Evolutionary conservation across 2,113 vertebrate genomes (phyloP).

Genomic region (Syngnathoides biaculeatus): DNA sequence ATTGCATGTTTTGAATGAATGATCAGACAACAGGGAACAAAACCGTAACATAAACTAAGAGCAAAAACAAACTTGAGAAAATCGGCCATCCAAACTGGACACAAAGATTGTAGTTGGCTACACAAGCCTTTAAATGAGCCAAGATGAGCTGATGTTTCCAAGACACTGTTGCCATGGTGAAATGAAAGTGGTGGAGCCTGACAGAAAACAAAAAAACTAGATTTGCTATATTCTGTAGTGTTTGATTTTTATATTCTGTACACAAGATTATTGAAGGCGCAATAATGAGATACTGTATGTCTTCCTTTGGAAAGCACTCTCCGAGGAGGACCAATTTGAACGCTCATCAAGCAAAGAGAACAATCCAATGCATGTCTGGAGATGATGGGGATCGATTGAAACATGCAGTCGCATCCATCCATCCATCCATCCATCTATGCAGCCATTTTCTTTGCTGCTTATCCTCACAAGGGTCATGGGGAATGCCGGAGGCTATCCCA

Average conservation of each 20-base stretch:
- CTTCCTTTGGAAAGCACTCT: constrained; percentile 4
- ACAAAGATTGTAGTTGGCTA: not conserved
- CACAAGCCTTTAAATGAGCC: not conserved
- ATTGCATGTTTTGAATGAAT: too few species aligned
- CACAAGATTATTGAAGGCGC: not conserved
- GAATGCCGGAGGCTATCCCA: too few species aligned
- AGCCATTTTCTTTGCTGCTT: too few species aligned
- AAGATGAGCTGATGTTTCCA: not conserved
- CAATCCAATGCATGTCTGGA: not conserved
- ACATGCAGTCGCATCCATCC: not conserved
- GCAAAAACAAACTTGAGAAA: not conserved
- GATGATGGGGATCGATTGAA: not conserved
- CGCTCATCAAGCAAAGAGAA: not conserved
- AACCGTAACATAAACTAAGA: constrained; percentile 3
- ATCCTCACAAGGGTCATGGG: too few species aligned
- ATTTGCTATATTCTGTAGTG: not conserved
- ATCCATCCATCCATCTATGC: not conserved
- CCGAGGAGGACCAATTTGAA: not conserved
- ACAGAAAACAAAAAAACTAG: not conserved
- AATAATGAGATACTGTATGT: not conserved
- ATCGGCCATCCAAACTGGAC: not conserved
- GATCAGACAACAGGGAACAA: not conserved
- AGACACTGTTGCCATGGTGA: constrained; percentile 37
- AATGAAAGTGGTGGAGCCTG: not conserved
- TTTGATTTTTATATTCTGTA: not conserved